Conservation (phyloP, 2,797 vertebrate species). For the Mormyrus proboscirostris region DNA sequence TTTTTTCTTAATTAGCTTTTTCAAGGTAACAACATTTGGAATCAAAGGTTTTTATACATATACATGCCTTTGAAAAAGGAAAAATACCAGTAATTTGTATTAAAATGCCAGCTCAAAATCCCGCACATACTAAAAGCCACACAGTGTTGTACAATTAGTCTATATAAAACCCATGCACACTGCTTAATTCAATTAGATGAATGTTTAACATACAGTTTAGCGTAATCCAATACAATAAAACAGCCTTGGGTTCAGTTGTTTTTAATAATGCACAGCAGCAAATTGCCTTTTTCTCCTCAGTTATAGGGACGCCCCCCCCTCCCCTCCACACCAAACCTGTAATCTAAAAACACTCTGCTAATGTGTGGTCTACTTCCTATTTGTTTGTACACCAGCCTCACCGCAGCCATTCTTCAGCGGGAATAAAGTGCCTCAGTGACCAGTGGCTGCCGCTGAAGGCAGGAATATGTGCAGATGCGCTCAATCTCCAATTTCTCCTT, state of each 20-base stretch:
- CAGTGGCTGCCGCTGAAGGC: background rate
- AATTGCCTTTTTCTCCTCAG: background rate
- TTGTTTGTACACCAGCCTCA: slow-evolving; percentile 8
- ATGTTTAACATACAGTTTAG: background rate
- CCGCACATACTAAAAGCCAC: background rate
- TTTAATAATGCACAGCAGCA: slow-evolving; percentile 5
- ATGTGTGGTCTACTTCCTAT: slow-evolving; percentile 20
- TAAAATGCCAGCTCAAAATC: background rate
- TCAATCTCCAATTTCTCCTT: background rate
- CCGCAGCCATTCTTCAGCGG: background rate
- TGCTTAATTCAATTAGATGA: background rate
- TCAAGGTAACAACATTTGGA: background rate
- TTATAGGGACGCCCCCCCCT: background rate
- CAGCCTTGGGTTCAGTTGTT: background rate
- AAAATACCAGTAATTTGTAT: background rate
- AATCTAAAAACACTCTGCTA: slow-evolving; percentile 12
- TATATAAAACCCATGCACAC: slow-evolving; percentile 3
- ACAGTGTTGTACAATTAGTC: background rate
- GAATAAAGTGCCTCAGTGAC: background rate
- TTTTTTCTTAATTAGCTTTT: background rate
- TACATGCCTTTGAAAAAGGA: background rate
- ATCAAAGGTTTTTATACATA: background rate
- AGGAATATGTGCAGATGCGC: background rate
- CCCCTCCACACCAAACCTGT: background rate
- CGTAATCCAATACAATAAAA: background rate